phyloP scores from a whole-genome alignment of 1,140 invertebrate genomes.

The Paralvinella palmiformis region DNA sequence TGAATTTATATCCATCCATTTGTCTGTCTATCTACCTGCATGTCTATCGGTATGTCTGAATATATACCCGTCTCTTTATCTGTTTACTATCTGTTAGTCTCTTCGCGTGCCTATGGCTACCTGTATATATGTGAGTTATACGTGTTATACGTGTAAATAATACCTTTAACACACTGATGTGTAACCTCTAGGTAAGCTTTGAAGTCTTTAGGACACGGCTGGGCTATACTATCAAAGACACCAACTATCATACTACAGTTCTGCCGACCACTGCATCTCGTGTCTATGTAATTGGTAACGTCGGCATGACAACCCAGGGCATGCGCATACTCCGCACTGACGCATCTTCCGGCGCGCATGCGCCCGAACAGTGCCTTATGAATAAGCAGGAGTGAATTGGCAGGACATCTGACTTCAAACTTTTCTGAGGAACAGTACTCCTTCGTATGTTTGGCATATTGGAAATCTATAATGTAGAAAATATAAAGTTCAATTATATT shows the following conservation, averaged over 20 bases:
- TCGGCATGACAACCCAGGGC: conserved; percentile 19
- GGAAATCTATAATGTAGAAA: no score
- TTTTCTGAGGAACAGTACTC: conserved; percentile 18
- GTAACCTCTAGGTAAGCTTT: conserved; percentile 20
- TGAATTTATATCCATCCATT: no score
- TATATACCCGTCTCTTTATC: no score
- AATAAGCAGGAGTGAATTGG: conserved; percentile 11
- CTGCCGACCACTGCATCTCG: conserved; percentile 10
- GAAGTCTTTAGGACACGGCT: conserved; percentile 21
- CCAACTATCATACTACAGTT: conserved; percentile 19
- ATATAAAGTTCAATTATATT: no score
- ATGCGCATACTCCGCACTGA: conserved; percentile 6
- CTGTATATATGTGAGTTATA: no score
- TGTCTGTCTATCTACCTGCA: no score
- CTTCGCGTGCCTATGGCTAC: no score
- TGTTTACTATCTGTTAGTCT: no score
- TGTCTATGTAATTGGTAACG: conserved; percentile 14
- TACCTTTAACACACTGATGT: conserved; percentile 17
- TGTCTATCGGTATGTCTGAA: no score
- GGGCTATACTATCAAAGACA: conserved; percentile 17
- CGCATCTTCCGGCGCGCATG: conserved; percentile 10
- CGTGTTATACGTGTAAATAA: no score
- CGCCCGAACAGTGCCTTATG: conserved; percentile 17
- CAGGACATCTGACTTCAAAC: conserved; percentile 8
- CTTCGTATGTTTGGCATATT: no score